phyloP scores from a whole-genome alignment of 2,113 vertebrate species.

The Lepus timidus region DNA sequence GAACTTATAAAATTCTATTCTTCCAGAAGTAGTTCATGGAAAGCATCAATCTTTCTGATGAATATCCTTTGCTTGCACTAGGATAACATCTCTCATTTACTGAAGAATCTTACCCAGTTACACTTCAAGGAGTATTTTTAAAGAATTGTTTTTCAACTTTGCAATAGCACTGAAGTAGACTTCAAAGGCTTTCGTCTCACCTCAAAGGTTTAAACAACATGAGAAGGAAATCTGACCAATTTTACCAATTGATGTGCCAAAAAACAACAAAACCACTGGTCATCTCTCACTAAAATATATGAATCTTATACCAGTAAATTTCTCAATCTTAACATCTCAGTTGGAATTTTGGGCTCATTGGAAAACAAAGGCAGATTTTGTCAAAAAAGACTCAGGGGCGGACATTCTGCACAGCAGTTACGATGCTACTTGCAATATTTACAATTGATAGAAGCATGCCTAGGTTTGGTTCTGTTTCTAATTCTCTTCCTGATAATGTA shows the following conservation, averaged over 20 bases:
- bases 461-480: too few relatives aligned
- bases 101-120: not conserved
- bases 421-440: too few relatives aligned
- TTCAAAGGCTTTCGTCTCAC: constrained; percentile 9
- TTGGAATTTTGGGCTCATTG: not conserved
- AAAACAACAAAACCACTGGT: not conserved
- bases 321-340: not conserved
- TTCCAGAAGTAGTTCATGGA: not conserved
- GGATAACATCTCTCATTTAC: not conserved
- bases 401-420: too few relatives aligned
- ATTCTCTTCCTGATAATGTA: too few relatives aligned
- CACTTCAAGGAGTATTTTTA: not conserved
- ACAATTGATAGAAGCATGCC: too few relatives aligned
- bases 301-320: not conserved
- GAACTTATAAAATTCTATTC: not conserved
- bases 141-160: not conserved
- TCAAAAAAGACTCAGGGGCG: not conserved
- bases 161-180: not conserved
- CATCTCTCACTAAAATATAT: constrained; percentile 24
- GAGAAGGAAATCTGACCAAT: not conserved
- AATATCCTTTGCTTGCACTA: not conserved
- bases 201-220: not conserved
- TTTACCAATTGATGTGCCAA: not conserved
- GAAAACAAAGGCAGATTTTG: not conserved
- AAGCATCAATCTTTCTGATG: not conserved